Conservation (phyloP, 2,113 vertebrate genomes). For the Oreochromis spilurus region DNA sequence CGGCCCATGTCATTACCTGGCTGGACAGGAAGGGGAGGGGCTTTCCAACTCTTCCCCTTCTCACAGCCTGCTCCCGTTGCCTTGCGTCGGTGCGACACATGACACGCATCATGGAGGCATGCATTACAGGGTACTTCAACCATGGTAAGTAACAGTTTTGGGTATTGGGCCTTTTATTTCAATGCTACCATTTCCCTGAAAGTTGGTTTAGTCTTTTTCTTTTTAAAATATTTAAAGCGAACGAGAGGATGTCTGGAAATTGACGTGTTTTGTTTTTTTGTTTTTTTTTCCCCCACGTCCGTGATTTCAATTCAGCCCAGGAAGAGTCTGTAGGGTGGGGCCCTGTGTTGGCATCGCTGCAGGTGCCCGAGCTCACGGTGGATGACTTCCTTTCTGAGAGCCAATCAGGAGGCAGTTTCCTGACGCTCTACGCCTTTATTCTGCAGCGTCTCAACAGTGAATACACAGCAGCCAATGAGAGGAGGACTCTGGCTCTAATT, state of each 20-base stretch:
- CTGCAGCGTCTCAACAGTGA: slow-evolving; percentile 87
- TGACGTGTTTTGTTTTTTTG: accelerated
- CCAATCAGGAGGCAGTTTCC: slow-evolving; percentile 84
- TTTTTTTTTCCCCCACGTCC: not conserved
- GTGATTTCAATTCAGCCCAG: slow-evolving; percentile 36
- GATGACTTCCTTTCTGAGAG: slow-evolving; percentile 94
- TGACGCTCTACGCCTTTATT: slow-evolving; percentile 90
- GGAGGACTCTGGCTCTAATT: slow-evolving; percentile 81
- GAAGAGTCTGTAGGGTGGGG: slow-evolving; percentile 86
- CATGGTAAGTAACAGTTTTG: slow-evolving; percentile 62
- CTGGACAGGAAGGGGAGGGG: slow-evolving; percentile 77
- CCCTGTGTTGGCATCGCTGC: slow-evolving; percentile 88
- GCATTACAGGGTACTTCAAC: slow-evolving; percentile 87
- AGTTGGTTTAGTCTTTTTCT: not conserved
- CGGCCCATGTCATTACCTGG: slow-evolving; percentile 80
- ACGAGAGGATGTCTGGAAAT: not conserved
- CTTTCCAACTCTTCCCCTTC: slow-evolving; percentile 83
- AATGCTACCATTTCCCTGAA: not conserved
- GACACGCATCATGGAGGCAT: slow-evolving; percentile 89
- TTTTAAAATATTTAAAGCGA: not conserved
- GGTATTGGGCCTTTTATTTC: not conserved
- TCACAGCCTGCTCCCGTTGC: slow-evolving; percentile 87
- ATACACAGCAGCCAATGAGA: slow-evolving; percentile 85
- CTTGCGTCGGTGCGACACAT: slow-evolving; percentile 93
- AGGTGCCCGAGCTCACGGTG: slow-evolving; percentile 92